Evolutionary conservation across 2,797 vertebrate genomes (phyloP).

Genomic region (Austrolebias charrua): DNA sequence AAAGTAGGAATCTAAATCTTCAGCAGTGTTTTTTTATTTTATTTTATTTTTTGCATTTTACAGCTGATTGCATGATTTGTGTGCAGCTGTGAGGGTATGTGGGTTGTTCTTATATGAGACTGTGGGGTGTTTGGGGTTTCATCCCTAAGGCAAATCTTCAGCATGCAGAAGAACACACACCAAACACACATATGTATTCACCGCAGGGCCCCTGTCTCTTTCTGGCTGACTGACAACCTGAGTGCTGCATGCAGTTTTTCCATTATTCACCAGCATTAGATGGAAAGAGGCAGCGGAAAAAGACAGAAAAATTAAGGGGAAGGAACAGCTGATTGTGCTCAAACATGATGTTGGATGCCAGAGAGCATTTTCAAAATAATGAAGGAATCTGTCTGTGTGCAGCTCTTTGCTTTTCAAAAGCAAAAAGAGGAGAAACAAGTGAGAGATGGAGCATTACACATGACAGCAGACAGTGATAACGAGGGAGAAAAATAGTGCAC

Average conservation of each 20-base stretch:
- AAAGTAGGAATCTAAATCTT: slow-evolving; percentile 14
- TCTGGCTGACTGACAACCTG: slow-evolving; percentile 74
- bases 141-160: slow-evolving; percentile 63
- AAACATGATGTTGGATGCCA: slow-evolving; percentile 43
- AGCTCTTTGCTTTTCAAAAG: slow-evolving; percentile 36
- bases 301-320: slow-evolving; percentile 35
- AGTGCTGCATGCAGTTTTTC: slow-evolving; percentile 72
- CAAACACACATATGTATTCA: slow-evolving; percentile 60
- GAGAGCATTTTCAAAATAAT: slow-evolving; percentile 56
- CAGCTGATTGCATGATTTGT: slow-evolving; percentile 51
- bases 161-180: slow-evolving; percentile 45
- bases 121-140: slow-evolving; percentile 18
- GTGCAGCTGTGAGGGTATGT: not conserved
- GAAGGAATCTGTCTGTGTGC: slow-evolving; percentile 42
- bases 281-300: slow-evolving; percentile 55
- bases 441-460: slow-evolving; percentile 32
- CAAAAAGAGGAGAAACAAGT: slow-evolving; percentile 29
- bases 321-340: slow-evolving; percentile 54
- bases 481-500: slow-evolving; percentile 30
- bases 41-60: slow-evolving; percentile 15
- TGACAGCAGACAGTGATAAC: slow-evolving; percentile 38
- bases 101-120: slow-evolving; percentile 19
- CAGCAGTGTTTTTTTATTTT: slow-evolving; percentile 10
- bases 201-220: slow-evolving; percentile 57
- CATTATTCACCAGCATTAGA: slow-evolving; percentile 77